A percentile compares a stretch with the other conserved stretches of the same genome.
Evolutionary conservation across 2,113 vertebrate genomes (phyloP).

Genomic region (Xiphias gladius): DNA sequence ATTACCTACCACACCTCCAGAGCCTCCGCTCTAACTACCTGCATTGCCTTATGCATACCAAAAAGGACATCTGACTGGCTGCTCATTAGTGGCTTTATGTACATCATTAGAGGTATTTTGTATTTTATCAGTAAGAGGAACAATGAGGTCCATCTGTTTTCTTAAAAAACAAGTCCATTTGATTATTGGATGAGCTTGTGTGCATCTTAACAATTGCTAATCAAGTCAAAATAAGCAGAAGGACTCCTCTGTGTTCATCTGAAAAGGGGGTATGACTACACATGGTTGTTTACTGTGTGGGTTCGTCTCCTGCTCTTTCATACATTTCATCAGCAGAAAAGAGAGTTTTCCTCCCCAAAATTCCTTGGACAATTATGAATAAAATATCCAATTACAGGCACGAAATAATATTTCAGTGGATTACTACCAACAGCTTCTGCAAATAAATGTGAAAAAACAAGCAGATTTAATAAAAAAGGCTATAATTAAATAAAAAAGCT

Average conservation of each 20-base stretch:
- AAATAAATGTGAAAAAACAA: constrained; percentile 27
- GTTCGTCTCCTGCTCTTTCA: background rate
- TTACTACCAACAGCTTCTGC: background rate
- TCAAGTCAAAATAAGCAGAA: constrained; percentile 25
- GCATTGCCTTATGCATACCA: constrained; percentile 65
- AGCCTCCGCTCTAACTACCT: constrained; percentile 63
- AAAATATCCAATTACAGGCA: background rate
- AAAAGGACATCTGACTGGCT: constrained; percentile 54
- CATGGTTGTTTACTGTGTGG: background rate
- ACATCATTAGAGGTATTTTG: constrained; percentile 56
- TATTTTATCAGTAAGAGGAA: constrained; percentile 41
- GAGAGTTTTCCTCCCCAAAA: background rate
- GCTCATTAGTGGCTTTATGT: constrained; percentile 56
- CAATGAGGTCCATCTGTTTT: constrained; percentile 19
- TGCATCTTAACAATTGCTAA: constrained; percentile 41
- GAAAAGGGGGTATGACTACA: background rate
- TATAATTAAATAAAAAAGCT: constrained; percentile 28
- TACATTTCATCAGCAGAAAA: constrained; percentile 11
- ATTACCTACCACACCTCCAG: constrained; percentile 74
- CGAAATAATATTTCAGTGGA: background rate
- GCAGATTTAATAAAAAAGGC: constrained; percentile 23
- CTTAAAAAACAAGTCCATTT: constrained; percentile 45
- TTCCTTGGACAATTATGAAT: background rate
- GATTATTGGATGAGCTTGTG: constrained; percentile 32
- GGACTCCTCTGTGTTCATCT: background rate